Percentiles rank a stretch among this genome's conserved stretches.
Conservation (phyloP, 2,888 invertebrate genomes). For the Galeopsomyia nigrocyanea region DNA sequence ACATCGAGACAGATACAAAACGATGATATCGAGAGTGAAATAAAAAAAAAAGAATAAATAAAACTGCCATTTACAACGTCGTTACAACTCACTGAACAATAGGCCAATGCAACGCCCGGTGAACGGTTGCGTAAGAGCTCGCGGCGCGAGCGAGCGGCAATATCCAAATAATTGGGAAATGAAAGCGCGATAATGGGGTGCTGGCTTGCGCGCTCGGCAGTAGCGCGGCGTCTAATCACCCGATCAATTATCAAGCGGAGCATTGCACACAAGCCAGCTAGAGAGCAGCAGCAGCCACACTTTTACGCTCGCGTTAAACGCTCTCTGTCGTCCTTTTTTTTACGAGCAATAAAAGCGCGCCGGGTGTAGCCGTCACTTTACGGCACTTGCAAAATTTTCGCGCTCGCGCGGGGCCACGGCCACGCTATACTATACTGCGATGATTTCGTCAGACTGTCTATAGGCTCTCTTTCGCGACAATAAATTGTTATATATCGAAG, state of each 20-base stretch:
- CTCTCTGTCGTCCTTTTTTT: constrained; percentile 10
- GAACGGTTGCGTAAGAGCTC: too few relatives aligned
- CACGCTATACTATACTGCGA: not conserved
- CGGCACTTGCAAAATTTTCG: constrained; percentile 22
- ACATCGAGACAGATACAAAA: too few relatives aligned
- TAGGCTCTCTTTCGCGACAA: not conserved
- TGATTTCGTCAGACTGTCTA: constrained; percentile 21
- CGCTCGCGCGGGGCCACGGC: not conserved
- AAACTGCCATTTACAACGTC: too few relatives aligned
- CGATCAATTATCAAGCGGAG: constrained; percentile 25
- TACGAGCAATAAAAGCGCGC: constrained; percentile 21
- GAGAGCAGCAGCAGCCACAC: not conserved
- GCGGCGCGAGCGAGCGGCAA: not conserved
- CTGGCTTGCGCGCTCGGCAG: not conserved
- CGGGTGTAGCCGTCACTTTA: constrained; percentile 8
- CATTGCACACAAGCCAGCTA: not conserved
- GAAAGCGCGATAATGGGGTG: constrained; percentile 17
- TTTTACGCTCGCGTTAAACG: constrained; percentile 19
- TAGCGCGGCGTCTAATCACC: constrained; percentile 19
- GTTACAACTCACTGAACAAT: too few relatives aligned
- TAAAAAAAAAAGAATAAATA: too few relatives aligned
- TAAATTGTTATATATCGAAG: constrained; percentile 27
- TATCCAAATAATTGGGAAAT: constrained; percentile 14
- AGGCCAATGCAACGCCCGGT: too few relatives aligned
- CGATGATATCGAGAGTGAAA: too few relatives aligned